Evolutionary conservation across 2,113 vertebrate genomes (phyloP).

Genomic region (Sterrhoptilus dennistouni): DNA sequence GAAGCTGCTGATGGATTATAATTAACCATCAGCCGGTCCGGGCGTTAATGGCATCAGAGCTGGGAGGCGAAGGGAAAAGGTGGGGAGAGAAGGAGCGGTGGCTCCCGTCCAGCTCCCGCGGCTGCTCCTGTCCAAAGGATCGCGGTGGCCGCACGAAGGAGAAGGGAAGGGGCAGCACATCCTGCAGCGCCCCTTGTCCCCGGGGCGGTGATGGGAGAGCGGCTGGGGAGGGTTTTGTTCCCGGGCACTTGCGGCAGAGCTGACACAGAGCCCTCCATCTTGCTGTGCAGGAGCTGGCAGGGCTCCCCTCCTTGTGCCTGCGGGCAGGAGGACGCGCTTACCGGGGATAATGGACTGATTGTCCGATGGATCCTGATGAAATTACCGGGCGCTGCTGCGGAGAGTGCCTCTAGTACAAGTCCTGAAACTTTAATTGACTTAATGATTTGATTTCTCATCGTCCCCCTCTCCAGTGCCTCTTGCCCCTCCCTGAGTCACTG

Average conservation of each 20-base stretch:
- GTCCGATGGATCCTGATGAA: constrained; percentile 46
- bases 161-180: background rate
- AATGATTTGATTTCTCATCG: constrained; percentile 37
- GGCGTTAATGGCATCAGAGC: background rate
- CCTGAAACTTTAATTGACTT: constrained; percentile 55
- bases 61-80: background rate
- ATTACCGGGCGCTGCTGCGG: constrained; percentile 38
- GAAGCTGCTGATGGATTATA: background rate
- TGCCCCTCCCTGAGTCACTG: background rate
- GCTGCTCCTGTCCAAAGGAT: background rate
- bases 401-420: background rate
- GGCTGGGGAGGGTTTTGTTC: background rate
- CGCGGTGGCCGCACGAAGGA: background rate
- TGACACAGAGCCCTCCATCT: constrained; percentile 39
- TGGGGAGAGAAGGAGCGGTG: background rate
- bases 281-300: constrained; percentile 30
- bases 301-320: background rate
- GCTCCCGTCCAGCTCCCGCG: background rate
- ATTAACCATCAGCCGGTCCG: background rate
- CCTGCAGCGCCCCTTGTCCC: background rate
- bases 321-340: constrained; percentile 34
- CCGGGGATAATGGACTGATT: constrained; percentile 50
- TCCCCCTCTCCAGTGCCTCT: background rate
- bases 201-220: background rate
- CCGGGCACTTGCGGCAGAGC: background rate